A percentile compares a stretch with the other conserved stretches of the same genome.
Evolutionary conservation across 2,888 invertebrate genomes (phyloP).

Genomic region (Yponomeuta sedellus): DNA sequence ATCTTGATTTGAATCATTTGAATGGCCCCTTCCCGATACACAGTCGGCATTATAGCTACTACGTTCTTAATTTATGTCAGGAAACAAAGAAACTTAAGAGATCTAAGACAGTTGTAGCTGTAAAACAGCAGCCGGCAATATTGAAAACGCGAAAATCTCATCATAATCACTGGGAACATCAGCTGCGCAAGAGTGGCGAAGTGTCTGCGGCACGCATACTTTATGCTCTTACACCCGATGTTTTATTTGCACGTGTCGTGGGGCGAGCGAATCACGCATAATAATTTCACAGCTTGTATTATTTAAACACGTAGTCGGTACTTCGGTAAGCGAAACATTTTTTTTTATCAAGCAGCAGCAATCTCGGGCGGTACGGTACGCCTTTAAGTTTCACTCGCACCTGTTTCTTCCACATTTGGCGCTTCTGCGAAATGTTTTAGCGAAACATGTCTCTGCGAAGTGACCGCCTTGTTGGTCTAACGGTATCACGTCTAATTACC

Average conservation of each 20-base stretch:
- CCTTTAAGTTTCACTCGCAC: neutral
- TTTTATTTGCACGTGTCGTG: neutral
- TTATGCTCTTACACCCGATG: neutral
- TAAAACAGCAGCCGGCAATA: neutral
- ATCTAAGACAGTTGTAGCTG: too few species aligned
- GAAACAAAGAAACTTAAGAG: too few species aligned
- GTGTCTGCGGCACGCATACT: too few species aligned
- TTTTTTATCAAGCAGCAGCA: neutral
- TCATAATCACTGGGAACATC: neutral
- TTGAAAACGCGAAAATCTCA: neutral
- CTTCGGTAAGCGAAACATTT: neutral
- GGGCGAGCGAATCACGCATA: neutral
- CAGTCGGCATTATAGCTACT: neutral
- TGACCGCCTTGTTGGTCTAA: too few species aligned
- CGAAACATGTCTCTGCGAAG: too few species aligned
- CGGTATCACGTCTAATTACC: too few species aligned
- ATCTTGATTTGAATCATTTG: slow-evolving; percentile 1
- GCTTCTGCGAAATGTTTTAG: too few species aligned
- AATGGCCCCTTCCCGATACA: neutral
- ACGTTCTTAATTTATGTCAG: neutral
- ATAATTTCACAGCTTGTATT: neutral
- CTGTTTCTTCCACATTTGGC: too few species aligned
- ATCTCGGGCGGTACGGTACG: neutral
- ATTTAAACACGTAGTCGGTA: neutral
- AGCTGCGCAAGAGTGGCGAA: too few species aligned